These are phyloP conservation scores for Elgonia sp. DNA, from an alignment of 2,888 invertebrate genomes.

Conservation along the genomic window DNA sequence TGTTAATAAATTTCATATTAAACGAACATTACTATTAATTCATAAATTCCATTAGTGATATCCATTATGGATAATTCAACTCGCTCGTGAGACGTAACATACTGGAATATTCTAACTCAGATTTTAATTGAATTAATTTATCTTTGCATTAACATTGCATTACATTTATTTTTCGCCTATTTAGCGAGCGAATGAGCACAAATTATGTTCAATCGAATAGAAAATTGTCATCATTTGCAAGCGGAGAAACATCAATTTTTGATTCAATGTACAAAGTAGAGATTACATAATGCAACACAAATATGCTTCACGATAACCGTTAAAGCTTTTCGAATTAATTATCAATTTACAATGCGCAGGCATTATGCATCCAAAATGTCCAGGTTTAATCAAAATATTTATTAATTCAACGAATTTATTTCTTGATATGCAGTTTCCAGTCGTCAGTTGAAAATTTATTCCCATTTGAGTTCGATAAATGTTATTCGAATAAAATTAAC, in stretches of 20 bases:
- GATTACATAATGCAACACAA: not conserved
- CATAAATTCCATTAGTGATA: conserved; percentile 53
- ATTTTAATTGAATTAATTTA: conserved; percentile 50
- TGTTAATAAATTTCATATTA: conserved; percentile 39
- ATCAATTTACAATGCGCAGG: conserved; percentile 1
- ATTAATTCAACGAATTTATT: no score
- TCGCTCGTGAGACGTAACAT: conserved; percentile 5
- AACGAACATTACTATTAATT: conserved; percentile 43
- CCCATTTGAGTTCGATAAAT: no score
- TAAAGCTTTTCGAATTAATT: conserved; percentile 16
- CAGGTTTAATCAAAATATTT: not conserved
- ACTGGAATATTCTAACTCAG: conserved; percentile 44
- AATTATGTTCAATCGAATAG: conserved; percentile 21
- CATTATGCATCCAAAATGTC: not conserved
- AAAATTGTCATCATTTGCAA: conserved; percentile 21
- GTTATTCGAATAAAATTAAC: no score
- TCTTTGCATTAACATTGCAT: not conserved
- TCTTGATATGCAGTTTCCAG: no score
- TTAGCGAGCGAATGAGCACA: conserved; percentile 12
- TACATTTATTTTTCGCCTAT: conserved; percentile 32
- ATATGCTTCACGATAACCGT: not conserved
- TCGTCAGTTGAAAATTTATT: no score
- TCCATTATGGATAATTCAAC: conserved; percentile 42
- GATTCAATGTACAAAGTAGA: not conserved
- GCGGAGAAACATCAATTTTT: conserved; percentile 3